Evolutionary conservation across 2,797 vertebrate species (phyloP), one percentile per base, ranked within the genome.

Genomic region (Acipenser transmontanus): DNA sequence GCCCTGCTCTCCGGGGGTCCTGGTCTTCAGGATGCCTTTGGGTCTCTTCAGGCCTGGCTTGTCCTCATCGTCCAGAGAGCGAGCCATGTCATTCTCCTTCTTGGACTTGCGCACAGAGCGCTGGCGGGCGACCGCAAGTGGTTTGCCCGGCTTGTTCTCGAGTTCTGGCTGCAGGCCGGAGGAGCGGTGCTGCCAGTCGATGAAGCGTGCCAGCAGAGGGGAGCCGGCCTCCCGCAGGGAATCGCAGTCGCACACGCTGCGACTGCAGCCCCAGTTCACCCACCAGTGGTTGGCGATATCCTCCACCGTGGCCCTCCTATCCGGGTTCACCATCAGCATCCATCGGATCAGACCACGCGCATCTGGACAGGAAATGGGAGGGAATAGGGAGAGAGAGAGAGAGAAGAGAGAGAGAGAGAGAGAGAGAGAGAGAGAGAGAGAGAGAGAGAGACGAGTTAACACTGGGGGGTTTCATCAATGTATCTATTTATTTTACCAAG

Each of bases 191-290:
- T 99, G 97, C 97, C 97, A 98, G 78, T 98, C 95, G 50, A 99
- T 95, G 76, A 98, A 95, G 63, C 94, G 93, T 64, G 95, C 95
- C 80, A 98, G 82, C 85, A 99, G 88, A 0, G 97, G 96, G 11
- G 95, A 97, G 79, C 95, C 93, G 0, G 91, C 90, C 66, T 94
- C 94, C 0, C 74, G 91, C 70, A 94, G 91, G 73, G 89, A 81
- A 66, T 98, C 94, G 11, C 97, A 99, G 90, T 98, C 94, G 60
- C 97, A 99, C 72, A 97, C 96, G 8, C 95, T 98, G 84, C 88
- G 95, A 80, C 96, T 97, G 84, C 96, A 99, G 78, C 97, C 95
- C 97, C 97, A 99, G 85, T 99, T 99, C 56, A 99, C 97, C 97
- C 97, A 99, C 96, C 97, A 99, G 82, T 99, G 97, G 76, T 97